phyloP scores from a whole-genome alignment of 2,797 vertebrate species.

The Aulostomus chinensis region DNA sequence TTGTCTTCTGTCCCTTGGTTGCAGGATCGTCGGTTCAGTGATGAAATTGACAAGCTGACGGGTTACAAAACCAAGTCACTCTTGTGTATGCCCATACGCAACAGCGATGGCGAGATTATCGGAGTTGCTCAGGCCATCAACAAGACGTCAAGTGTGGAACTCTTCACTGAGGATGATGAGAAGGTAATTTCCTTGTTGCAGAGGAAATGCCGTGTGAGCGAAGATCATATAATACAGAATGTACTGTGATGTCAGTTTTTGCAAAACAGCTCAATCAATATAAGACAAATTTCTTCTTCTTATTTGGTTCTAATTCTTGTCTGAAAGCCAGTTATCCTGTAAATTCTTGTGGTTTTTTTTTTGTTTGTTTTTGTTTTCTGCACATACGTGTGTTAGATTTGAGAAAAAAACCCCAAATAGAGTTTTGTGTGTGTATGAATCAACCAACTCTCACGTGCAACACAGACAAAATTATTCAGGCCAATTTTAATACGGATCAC shows the following conservation, averaged over 20 bases:
- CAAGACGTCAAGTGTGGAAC: constrained; percentile 89
- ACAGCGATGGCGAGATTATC: constrained; percentile 95
- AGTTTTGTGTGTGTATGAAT: no score
- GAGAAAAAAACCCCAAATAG: no score
- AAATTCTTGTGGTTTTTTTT: no score
- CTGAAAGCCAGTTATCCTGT: no score
- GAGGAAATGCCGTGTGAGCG: background rate
- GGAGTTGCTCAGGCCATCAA: constrained; percentile 98
- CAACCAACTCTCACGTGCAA: no score
- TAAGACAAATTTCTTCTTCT: no score
- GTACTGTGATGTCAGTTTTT: background rate
- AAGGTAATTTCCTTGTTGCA: constrained; percentile 78
- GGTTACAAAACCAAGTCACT: constrained; percentile 98
- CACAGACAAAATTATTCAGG: no score
- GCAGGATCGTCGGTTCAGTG: constrained; percentile 96
- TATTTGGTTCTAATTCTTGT: no score
- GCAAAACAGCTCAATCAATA: no score
- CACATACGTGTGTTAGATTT: no score
- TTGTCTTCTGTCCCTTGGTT: background rate
- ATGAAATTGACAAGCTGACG: constrained; percentile 98
- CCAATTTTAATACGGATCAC: no score
- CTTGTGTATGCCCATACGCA: constrained; percentile 96
- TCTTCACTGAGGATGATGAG: constrained; percentile 95
- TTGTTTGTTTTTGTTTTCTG: background rate
- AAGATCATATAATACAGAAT: background rate